Percentiles rank a stretch among this genome's conserved stretches.
phyloP scores from a whole-genome alignment of 2,797 vertebrate species.

The Xyrichtys novacula region DNA sequence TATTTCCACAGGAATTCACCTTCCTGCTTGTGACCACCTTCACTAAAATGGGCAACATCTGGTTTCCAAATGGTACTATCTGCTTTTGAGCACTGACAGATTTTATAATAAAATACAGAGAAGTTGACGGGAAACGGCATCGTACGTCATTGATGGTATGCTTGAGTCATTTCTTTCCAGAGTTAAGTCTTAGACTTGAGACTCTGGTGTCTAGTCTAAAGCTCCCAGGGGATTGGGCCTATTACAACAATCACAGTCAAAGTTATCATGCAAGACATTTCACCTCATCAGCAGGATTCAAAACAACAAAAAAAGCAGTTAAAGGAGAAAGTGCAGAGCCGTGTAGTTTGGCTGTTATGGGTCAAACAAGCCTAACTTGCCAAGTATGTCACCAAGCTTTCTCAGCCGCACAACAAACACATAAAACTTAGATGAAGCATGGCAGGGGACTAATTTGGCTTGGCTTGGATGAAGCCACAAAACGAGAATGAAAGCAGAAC shows the following conservation, averaged over 20 bases:
- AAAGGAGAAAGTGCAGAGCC: conserved; percentile 73
- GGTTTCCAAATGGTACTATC: conserved; percentile 69
- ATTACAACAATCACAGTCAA: conserved; percentile 53
- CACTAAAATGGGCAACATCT: conserved; percentile 66
- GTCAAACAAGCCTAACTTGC: conserved; percentile 75
- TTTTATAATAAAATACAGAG: conserved; percentile 48
- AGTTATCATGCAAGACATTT: conserved; percentile 59
- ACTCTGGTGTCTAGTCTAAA: conserved; percentile 39
- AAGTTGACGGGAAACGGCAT: conserved; percentile 31
- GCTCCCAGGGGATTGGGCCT: conserved; percentile 29
- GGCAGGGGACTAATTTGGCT: conserved; percentile 27
- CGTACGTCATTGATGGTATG: conserved; percentile 36
- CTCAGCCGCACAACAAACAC: conserved; percentile 30
- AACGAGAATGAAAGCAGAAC: conserved; percentile 66
- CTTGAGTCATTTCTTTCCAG: conserved; percentile 65
- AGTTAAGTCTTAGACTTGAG: conserved; percentile 37
- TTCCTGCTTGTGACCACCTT: conserved; percentile 64
- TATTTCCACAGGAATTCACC: conserved; percentile 78
- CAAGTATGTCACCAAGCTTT: conserved; percentile 51
- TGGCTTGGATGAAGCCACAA: conserved; percentile 53
- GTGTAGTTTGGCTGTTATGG: conserved; percentile 75
- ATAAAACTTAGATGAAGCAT: conserved; percentile 29
- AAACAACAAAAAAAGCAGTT: conserved; percentile 50
- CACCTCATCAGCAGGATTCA: conserved; percentile 71
- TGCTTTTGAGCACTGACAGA: conserved; percentile 34